A percentile compares a stretch with the other conserved stretches of the same genome.
phyloP scores from a whole-genome alignment of 2,113 vertebrate species.

The Melanerpes formicivorus region DNA sequence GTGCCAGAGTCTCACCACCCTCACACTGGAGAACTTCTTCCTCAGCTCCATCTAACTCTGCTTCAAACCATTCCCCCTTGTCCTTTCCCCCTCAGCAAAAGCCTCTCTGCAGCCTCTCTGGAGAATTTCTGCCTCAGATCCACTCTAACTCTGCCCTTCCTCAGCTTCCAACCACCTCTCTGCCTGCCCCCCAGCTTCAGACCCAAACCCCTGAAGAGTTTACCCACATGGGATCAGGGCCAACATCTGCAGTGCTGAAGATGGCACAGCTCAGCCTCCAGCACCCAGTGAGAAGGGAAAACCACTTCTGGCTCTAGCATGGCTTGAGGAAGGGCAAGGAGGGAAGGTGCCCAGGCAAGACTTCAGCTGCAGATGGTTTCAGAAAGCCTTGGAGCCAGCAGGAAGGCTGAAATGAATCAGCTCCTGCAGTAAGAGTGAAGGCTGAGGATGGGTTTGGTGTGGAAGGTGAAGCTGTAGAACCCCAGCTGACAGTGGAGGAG shows the following conservation, averaged over 20 bases:
- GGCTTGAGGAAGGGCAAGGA: not conserved
- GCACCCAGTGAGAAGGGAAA: not conserved
- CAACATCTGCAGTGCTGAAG: not conserved
- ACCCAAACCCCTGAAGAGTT: not conserved
- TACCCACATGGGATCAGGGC: not conserved
- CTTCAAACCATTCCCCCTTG: no score
- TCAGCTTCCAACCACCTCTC: no score
- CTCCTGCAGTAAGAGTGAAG: not conserved
- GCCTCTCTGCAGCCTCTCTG: no score
- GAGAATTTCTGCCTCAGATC: no score
- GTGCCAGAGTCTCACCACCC: no score
- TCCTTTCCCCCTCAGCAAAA: no score
- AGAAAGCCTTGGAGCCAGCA: not conserved
- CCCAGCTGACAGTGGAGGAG: not conserved
- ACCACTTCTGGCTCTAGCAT: not conserved
- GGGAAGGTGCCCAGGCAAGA: not conserved
- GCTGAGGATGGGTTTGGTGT: not conserved
- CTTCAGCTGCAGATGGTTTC: not conserved
- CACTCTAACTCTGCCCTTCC: no score
- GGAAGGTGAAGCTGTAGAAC: not conserved
- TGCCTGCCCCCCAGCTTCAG: no score
- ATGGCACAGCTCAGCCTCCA: not conserved
- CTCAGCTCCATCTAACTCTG: no score
- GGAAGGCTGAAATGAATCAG: slow-evolving; percentile 12
- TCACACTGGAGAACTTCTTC: no score